These are phyloP conservation scores for Syritta pipiens DNA, from an alignment of 2,888 invertebrate genomes.

Conservation along the genomic window DNA sequence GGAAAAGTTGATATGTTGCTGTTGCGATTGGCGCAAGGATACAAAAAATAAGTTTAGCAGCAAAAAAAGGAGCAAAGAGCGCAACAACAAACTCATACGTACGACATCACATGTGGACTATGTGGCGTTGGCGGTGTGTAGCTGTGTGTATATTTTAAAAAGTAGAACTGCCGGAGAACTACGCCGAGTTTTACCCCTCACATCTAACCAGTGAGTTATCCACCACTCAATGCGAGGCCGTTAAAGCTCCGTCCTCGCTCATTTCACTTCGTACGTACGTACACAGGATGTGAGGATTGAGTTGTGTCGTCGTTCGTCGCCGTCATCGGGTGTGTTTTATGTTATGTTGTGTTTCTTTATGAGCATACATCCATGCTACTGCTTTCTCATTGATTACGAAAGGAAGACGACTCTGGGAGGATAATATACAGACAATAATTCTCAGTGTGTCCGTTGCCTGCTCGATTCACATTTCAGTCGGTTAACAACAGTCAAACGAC, in stretches of 20 bases:
- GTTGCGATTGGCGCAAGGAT: slow-evolving; percentile 69
- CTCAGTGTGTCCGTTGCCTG: slow-evolving; percentile 66
- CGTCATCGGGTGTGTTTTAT: slow-evolving; percentile 68
- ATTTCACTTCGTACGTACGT: slow-evolving; percentile 52
- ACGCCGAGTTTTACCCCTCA: slow-evolving; percentile 55
- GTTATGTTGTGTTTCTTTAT: slow-evolving; percentile 70
- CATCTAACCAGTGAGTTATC: slow-evolving; percentile 45
- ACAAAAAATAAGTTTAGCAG: slow-evolving; percentile 40
- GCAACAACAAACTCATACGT: slow-evolving; percentile 67
- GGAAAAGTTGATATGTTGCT: slow-evolving; percentile 68
- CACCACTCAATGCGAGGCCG: slow-evolving; percentile 38
- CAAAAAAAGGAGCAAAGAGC: slow-evolving; percentile 51
- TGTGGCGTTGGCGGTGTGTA: slow-evolving; percentile 1
- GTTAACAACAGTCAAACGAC: slow-evolving; percentile 80
- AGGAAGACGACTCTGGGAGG: slow-evolving; percentile 62
- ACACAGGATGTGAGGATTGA: slow-evolving; percentile 70
- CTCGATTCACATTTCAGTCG: slow-evolving; percentile 75
- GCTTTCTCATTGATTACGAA: slow-evolving; percentile 58
- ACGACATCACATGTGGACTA: slow-evolving; percentile 55
- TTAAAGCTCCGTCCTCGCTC: slow-evolving; percentile 57
- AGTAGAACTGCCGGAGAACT: slow-evolving; percentile 60
- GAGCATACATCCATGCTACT: slow-evolving; percentile 52
- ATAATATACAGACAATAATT: slow-evolving; percentile 71
- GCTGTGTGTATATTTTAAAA: slow-evolving; percentile 43
- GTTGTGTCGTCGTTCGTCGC: slow-evolving; percentile 68